These are phyloP conservation scores for Aphis craccivora DNA, from an alignment of 1,140 invertebrate genomes.

Conservation along the genomic window DNA sequence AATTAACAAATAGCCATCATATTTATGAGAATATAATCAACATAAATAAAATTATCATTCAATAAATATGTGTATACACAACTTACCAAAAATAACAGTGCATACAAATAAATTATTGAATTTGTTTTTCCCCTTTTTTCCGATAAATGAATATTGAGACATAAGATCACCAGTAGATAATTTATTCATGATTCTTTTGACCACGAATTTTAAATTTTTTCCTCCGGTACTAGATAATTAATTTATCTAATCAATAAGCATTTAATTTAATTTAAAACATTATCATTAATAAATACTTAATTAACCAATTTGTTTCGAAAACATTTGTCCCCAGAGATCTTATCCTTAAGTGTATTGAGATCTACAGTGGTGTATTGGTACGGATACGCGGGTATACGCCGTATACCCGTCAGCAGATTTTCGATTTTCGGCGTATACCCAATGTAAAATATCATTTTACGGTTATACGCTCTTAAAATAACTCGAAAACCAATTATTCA, in stretches of 20 bases:
- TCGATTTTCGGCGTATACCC: too few species aligned
- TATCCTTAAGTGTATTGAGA: background rate
- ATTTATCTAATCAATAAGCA: background rate
- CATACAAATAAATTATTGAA: background rate
- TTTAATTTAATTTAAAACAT: background rate
- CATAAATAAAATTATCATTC: background rate
- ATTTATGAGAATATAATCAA: background rate
- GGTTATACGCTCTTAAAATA: too few species aligned
- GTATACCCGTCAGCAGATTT: too few species aligned
- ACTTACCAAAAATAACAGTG: slow-evolving; percentile 13
- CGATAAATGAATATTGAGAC: too few species aligned
- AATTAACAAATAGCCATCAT: too few species aligned
- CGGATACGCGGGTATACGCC: too few species aligned
- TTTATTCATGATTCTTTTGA: too few species aligned
- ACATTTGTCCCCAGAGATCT: background rate
- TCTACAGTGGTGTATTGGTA: too few species aligned
- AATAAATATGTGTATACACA: background rate
- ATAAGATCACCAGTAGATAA: too few species aligned
- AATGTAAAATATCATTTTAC: too few species aligned
- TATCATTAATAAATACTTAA: background rate
- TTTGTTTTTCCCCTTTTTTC: background rate
- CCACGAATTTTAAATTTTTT: background rate
- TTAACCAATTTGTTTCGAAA: background rate
- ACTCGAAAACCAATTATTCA: too few species aligned
- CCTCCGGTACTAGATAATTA: background rate